Evolutionary conservation across 2,113 vertebrate species (phyloP).

Genomic region (Sapayoa aenigma): DNA sequence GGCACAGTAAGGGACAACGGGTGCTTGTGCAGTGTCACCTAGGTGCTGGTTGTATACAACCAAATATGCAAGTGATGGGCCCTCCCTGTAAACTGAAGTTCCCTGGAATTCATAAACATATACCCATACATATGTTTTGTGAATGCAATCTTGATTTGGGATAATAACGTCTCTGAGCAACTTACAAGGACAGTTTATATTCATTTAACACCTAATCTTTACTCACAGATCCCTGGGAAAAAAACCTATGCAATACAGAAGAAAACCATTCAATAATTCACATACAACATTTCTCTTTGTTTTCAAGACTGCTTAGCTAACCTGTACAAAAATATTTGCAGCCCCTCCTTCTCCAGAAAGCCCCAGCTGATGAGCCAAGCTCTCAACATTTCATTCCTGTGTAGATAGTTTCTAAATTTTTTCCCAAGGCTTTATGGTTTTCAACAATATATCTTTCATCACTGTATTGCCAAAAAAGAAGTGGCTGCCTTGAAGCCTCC

Average conservation of each 20-base stretch:
- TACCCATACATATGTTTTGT: not conserved
- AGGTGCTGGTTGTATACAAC: accelerated
- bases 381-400: conserved; percentile 76
- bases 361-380: conserved; percentile 66
- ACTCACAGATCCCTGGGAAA: not conserved
- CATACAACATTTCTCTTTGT: conserved; percentile 25
- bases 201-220: not conserved
- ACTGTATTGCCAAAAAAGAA: conserved; percentile 73
- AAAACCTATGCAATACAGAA: not conserved
- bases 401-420: conserved; percentile 74
- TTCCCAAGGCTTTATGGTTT: conserved; percentile 75
- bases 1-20: accelerated
- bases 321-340: conserved; percentile 57
- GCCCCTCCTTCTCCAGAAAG: conserved; percentile 50
- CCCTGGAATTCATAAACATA: not conserved
- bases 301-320: not conserved
- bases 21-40: not conserved
- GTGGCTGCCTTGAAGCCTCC: conserved; percentile 69
- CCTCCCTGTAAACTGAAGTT: not conserved
- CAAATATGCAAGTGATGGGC: not conserved
- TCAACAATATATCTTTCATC: conserved; percentile 81
- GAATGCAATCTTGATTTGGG: not conserved
- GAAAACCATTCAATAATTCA: conserved; percentile 30
- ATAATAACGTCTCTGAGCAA: not conserved
- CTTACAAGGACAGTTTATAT: not conserved